Evolutionary conservation across 64 coral and sea anemone species (phyloP), one percentile per base, ranked within the genome.

Genomic region (Porites lutea): DNA sequence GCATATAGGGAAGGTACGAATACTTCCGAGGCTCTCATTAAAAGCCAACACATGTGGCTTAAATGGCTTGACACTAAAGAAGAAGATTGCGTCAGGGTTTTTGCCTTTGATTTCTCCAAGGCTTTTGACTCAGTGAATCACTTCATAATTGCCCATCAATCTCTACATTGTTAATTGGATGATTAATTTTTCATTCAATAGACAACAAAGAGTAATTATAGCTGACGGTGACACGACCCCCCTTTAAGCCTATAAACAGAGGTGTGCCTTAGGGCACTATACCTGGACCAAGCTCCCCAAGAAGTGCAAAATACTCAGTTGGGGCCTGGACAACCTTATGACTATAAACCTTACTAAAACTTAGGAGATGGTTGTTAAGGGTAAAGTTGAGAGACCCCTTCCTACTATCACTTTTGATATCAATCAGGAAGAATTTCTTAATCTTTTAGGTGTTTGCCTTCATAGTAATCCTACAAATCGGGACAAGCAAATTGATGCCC

Each of bases 41-140:
- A 68, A n/a, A 5, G 65, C 65, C 65, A 68, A 68, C 65, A 68
- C 15, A 68, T 68, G 8, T 67, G 65, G 65, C 65, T 68, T 15
- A 68, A 68, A 68, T 68, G 65, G 65, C 65, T 15, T 68, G 65
- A 68, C 65, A 11, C 65, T 68, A 12, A 12, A 68, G 65, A 68
- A 68, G 65, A 4, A 68, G 65, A 68, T 68, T 68, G 15, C 20
- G 65, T 68, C 19, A 37, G 27, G 27, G 27, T 1, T 37, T 37
- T 37, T 37, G 27, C 27, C 27, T 37, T 37, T 37, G 0, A 68
- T 68, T 68, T 68, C 65, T 68, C 65, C 20, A 68, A 68, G 65
- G 65, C 4, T 68, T 68, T 68, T n/a, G 65, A 68, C 65, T 68
- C 65, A 23, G 65, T 68, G 15, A 68, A 68, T 68, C 65, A 68